A percentile compares a stretch with the other conserved stretches of the same genome.
phyloP scores from a whole-genome alignment of 1,140 invertebrate species.

The Neotoxoptera formosana region DNA sequence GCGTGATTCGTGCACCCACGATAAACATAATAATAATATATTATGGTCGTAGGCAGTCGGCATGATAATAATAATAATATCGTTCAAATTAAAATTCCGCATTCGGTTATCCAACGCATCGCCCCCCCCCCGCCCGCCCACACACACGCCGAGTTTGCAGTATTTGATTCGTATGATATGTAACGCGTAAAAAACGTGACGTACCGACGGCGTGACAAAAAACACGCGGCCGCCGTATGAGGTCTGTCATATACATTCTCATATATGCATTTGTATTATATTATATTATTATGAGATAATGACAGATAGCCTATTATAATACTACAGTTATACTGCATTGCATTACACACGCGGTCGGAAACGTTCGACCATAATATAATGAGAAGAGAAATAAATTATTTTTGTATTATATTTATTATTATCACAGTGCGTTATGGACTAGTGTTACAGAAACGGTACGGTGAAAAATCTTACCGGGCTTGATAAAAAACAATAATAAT shows the following conservation, averaged over 20 bases:
- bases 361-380: neutral
- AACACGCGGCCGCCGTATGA: neutral
- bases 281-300: neutral
- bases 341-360: neutral
- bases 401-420: neutral
- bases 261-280: neutral
- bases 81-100: constrained; percentile 7
- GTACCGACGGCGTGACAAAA: constrained; percentile 12
- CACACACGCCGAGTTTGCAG: too few species aligned
- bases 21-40: neutral
- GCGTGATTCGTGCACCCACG: neutral
- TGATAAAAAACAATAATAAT: too few species aligned
- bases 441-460: neutral
- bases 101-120: constrained; percentile 22
- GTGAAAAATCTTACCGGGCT: neutral
- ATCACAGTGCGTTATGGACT: neutral
- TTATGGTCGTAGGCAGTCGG: neutral
- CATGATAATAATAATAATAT: neutral
- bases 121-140: neutral
- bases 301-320: neutral
- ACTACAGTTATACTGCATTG: neutral
- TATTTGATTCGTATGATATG: neutral
- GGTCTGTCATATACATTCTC: neutral
- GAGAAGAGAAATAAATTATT: neutral
- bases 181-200: constrained; percentile 26